Evolutionary conservation across 92 coral and sea anemone species (phyloP), one percentile per base, ranked within the genome.

Genomic region (Micromussa lordhowensis): DNA sequence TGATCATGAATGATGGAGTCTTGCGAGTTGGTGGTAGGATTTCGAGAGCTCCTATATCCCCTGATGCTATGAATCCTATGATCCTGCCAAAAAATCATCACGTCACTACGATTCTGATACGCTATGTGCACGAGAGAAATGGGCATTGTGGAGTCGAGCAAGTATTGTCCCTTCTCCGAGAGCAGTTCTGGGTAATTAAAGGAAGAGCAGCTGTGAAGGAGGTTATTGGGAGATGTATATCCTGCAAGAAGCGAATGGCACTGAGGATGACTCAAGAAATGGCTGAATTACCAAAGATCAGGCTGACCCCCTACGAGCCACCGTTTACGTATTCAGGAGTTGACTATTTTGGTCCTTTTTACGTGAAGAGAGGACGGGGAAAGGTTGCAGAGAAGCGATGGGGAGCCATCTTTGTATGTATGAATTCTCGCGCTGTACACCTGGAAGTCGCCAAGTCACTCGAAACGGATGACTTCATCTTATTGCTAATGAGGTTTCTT

Each of bases 61-160:
- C 36, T 18, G 85, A 89, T 30, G 92, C 92, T 31, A 66, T 34
- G 74, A 83, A 89, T 58, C 89, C 89, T 64, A 64, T 64, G 70
- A 64, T 64, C 70, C 26, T 64, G 70, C 91, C 91, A 21, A 63
- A 66, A 31, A 88, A 80, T 30, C 81, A 80, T 77, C 91, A 83
- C 53, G 92, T 85, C 38, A 89, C 89, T 18, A 48, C 40, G 64
- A 89, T 78, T 28, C 59, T 84, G 63, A 77, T 84, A 35, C 92
- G 85, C 19, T 85, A 90, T 59, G 77, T 91, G 5, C 89, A 88
- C 72, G 90, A 84, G 49, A 58, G 38, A 29, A 84, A 84, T 68
- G 92, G 94, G 36, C 92, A 92, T 63, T 84, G 90, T 49, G 92
- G 90, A 70, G 87, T 78, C n/a, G 94, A 92, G 75, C 92, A 92